Percentiles rank a stretch among this genome's conserved stretches.
Conservation (phyloP, 2,797 vertebrate species). For the Etheostoma nigrum region DNA sequence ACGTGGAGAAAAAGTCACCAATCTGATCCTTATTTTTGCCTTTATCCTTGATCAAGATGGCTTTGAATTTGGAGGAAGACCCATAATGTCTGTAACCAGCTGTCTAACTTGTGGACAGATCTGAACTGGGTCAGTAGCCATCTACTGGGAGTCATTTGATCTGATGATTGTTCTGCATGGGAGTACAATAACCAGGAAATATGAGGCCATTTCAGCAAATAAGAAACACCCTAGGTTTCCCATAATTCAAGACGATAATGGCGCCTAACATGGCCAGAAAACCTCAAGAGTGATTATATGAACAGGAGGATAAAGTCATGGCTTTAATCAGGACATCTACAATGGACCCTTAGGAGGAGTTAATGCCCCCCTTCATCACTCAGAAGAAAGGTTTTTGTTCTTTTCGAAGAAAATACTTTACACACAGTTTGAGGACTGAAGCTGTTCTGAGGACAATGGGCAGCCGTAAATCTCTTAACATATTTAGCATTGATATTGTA, state of each 20-base stretch:
- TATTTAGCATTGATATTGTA: neutral
- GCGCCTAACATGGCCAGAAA: constrained; percentile 29
- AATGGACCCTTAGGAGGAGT: constrained; percentile 16
- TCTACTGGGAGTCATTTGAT: constrained; percentile 55
- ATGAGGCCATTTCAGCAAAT: constrained; percentile 51
- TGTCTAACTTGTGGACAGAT: constrained; percentile 41
- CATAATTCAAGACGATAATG: constrained; percentile 59
- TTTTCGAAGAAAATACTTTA: constrained; percentile 10
- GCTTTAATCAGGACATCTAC: constrained; percentile 41
- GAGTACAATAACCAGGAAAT: constrained; percentile 49
- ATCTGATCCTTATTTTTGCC: constrained; percentile 23
- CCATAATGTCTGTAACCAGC: constrained; percentile 30
- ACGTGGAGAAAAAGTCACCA: neutral
- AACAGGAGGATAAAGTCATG: constrained; percentile 41
- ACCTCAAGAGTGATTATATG: constrained; percentile 37
- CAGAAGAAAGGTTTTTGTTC: neutral
- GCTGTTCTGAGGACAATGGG: constrained; percentile 4
- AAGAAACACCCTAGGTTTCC: constrained; percentile 40
- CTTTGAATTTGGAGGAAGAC: constrained; percentile 25
- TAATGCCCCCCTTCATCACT: constrained; percentile 17
- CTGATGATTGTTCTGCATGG: constrained; percentile 52
- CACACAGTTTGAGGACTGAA: constrained; percentile 15
- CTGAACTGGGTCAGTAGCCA: constrained; percentile 24
- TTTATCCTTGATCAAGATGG: constrained; percentile 13
- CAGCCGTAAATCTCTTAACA: neutral